Base-by-base conservation (phyloP, 2,888 invertebrate species). In the Drosophila mimetica region DNA sequence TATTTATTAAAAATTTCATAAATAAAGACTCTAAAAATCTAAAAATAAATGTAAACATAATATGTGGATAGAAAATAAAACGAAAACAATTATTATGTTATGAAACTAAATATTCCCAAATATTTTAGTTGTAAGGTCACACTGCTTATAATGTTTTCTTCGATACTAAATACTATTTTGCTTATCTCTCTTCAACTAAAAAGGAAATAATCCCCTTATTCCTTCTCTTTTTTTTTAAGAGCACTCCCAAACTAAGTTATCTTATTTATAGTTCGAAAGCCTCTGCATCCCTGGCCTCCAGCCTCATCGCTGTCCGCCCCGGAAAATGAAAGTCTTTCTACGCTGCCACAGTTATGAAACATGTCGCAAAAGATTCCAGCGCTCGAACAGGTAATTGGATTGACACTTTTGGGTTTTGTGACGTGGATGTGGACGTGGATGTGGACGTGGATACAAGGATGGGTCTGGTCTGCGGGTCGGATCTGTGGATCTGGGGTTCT, bases 371-470 rank as follows among this genome's bases (percentile, higher is more conserved):
- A 82, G 87, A 89, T 88, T 89, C 86, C 84, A 74, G 81, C 77
- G 77, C 78, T 87, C 89, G 79, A 88, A 82, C 88, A 88, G 89
- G 89, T 89, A 89, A 89, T 89, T 89, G 90, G 90, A 90, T 90
- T 90, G 90, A 90, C 90, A 90, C 89, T 89, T 90, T 81, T 82
- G 84, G 89, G 77, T 85, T 76, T 88, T 70, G 53, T 70, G 73
- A 70, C 58, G 71, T 70, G 58, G 67, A 70, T 69, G 71, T 46
- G 58, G 73, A 70, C 58, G 71, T 70, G 58, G 67, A 70, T 69
- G 71, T 46, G 58, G 71, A 46, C 32, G 54, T 22, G 39, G 67
- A 54, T 59, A 58, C 59, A 57, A 46, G 55, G 64, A 53, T 53
- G 46, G 51, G 51, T 37, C 53, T 22, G 32, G 25, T 16, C 11